phyloP scores from a whole-genome alignment of 2,113 vertebrate genomes.

The Centropristis striata region DNA sequence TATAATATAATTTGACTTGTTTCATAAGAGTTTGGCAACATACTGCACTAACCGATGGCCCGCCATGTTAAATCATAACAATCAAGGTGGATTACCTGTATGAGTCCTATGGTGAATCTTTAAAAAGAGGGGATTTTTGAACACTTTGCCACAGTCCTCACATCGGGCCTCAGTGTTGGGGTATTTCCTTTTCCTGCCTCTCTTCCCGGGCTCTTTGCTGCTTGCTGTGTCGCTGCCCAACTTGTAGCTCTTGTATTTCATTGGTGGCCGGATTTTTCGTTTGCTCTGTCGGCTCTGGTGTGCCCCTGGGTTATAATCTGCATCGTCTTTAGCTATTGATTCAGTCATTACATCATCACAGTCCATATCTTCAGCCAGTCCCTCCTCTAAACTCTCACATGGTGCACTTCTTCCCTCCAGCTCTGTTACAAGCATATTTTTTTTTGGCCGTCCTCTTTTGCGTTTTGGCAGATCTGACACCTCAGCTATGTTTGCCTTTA shows the following conservation, averaged over 20 bases:
- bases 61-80: too few species aligned
- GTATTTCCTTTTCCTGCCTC: slow-evolving; percentile 88
- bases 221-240: slow-evolving; percentile 86
- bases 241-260: slow-evolving; percentile 92
- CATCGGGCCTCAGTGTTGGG: slow-evolving; percentile 88
- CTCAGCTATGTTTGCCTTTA: neutral
- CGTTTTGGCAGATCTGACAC: slow-evolving; percentile 76
- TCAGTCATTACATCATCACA: slow-evolving; percentile 52
- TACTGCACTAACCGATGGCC: too few species aligned
- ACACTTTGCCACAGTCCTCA: slow-evolving; percentile 94
- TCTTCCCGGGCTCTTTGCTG: slow-evolving; percentile 81
- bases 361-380: slow-evolving; percentile 33
- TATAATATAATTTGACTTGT: neutral
- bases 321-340: slow-evolving; percentile 61
- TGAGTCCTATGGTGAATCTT: slow-evolving; percentile 94
- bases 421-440: slow-evolving; percentile 46
- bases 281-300: slow-evolving; percentile 88
- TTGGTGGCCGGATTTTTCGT: slow-evolving; percentile 89
- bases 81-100: slow-evolving; percentile 90
- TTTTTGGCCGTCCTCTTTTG: slow-evolving; percentile 92
- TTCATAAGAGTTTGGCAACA: too few species aligned
- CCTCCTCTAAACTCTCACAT: neutral
- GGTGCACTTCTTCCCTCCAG: neutral
- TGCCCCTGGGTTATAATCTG: slow-evolving; percentile 82
- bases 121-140: slow-evolving; percentile 94